phyloP scores from a whole-genome alignment of 2,888 invertebrate genomes.

The Lochmaea crataegi region DNA sequence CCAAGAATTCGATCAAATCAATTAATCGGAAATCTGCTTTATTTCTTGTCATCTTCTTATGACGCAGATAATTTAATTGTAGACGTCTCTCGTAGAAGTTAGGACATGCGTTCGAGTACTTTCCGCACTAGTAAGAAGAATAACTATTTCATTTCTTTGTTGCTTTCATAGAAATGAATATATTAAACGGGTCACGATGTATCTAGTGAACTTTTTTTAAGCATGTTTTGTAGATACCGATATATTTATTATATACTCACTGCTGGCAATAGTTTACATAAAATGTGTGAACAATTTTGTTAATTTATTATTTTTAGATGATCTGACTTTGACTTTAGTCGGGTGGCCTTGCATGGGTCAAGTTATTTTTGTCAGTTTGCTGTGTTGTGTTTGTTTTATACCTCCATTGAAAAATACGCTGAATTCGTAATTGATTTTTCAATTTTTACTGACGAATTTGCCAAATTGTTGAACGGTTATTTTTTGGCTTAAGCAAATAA shows the following conservation, averaged over 20 bases:
- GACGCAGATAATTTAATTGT: no score
- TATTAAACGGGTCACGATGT: no score
- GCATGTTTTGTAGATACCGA: not conserved
- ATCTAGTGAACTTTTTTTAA: no score
- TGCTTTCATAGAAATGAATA: no score
- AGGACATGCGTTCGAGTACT: no score
- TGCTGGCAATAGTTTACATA: not conserved
- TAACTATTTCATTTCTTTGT: no score
- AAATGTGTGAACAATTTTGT: not conserved
- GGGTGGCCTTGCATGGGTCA: constrained; percentile 25
- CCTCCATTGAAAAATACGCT: constrained; percentile 18
- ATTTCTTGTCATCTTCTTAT: no score
- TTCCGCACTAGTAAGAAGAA: no score
- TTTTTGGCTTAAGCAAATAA: no score
- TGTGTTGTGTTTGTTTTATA: constrained; percentile 9
- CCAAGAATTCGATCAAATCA: no score
- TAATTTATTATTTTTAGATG: constrained; percentile 19
- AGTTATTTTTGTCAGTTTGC: constrained; percentile 24
- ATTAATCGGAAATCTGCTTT: no score
- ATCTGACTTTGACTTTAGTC: constrained; percentile 23
- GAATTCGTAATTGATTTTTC: constrained; percentile 12
- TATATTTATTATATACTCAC: not conserved
- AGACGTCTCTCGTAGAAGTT: no score
- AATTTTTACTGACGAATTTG: constrained; percentile 17
- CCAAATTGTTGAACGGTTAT: not conserved